A percentile compares a stretch with the other conserved stretches of the same genome.
phyloP scores from a whole-genome alignment of 2,113 vertebrate species.

The rabbit (Oryctolagus cuniculus) region mOryCun1.1 NC_091445.1:2791501-2792000 shows the following conservation, averaged over 20 bases:
- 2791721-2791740: conserved; percentile 18
- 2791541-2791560: conserved; percentile 1
- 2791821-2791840: neutral
- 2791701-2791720: conserved; percentile 11
- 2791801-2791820: neutral
- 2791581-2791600: neutral
- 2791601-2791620: neutral
- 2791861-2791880: neutral
- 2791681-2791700: neutral
- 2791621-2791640: no score
- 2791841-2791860: neutral
- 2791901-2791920: neutral
- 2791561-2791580: conserved; percentile 51
- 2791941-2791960: neutral
- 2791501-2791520: conserved; percentile 30
- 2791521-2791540: conserved; percentile 2
- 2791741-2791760: neutral
- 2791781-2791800: neutral
- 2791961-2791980: no score
- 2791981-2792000: neutral
- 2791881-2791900: neutral
- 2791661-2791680: no score
- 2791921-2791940: neutral
- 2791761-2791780: conserved; percentile 35
- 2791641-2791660: no score